These are phyloP conservation scores for Lepidurus packardi DNA, from an alignment of 1,140 invertebrate species.

Conservation along the genomic window DNA sequence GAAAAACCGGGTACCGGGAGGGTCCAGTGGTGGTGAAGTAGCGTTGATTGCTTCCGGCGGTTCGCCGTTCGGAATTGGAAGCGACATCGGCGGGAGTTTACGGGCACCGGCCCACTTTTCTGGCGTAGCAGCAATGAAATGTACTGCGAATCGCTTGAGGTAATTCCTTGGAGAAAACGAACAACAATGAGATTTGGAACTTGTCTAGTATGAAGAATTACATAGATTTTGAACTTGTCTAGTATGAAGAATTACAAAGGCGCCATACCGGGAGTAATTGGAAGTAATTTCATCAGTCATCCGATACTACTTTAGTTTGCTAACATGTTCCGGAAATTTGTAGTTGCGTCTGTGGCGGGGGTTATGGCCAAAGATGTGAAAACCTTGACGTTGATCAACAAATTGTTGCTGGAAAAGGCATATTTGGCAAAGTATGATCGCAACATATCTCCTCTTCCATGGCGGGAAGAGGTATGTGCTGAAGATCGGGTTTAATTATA, in stretches of 20 bases:
- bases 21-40: conserved; percentile 40
- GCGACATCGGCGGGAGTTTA: conserved; percentile 50
- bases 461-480: conserved; percentile 37
- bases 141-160: conserved; percentile 19
- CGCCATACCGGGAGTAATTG: conserved; percentile 27
- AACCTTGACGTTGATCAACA: conserved; percentile 11
- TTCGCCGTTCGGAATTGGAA: conserved; percentile 45
- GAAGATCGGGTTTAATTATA: not conserved
- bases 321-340: conserved; percentile 8
- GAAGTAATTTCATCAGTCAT: conserved; percentile 27
- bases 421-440: conserved; percentile 33
- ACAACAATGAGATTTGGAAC: not conserved
- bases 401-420: conserved; percentile 25
- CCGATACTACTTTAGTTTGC: not conserved
- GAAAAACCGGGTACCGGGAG: conserved; percentile 37
- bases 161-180: not conserved
- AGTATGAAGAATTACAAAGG: not conserved
- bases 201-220: conserved; percentile 13
- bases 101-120: conserved; percentile 45
- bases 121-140: conserved; percentile 42
- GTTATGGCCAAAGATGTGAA: conserved; percentile 35
- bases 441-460: conserved; percentile 36
- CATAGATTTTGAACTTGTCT: conserved; percentile 25
- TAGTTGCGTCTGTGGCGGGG: conserved; percentile 34
- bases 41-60: conserved; percentile 41